A percentile compares a stretch with the other conserved stretches of the same genome.
phyloP scores from a whole-genome alignment of 2,113 vertebrate genomes.

The Esox niger region DNA sequence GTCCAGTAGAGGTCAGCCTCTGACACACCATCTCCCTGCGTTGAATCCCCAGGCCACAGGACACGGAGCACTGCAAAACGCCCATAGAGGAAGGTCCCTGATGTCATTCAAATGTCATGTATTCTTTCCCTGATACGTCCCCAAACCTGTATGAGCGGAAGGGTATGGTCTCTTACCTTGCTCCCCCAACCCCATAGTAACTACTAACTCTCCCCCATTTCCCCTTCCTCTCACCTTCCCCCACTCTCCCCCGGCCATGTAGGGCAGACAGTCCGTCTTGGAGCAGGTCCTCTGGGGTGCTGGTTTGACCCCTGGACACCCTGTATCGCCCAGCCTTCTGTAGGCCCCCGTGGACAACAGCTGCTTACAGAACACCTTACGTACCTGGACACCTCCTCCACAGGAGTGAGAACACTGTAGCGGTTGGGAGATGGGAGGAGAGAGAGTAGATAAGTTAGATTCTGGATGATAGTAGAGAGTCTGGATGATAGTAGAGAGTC shows the following conservation, averaged over 20 bases:
- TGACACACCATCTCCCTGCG: conserved; percentile 77
- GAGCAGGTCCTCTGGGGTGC: conserved; percentile 73
- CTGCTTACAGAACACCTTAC: conserved; percentile 84
- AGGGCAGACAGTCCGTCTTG: conserved; percentile 78
- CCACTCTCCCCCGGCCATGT: conserved; percentile 79
- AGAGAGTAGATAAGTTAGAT: background rate
- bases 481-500: background rate
- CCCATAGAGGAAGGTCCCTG: background rate
- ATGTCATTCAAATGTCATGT: background rate
- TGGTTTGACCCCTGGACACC: conserved; percentile 71
- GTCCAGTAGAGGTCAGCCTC: conserved; percentile 73
- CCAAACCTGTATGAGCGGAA: too few species aligned
- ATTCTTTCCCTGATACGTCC: background rate
- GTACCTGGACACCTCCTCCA: conserved; percentile 80
- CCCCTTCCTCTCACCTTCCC: conserved; percentile 74
- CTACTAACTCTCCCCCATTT: too few species aligned
- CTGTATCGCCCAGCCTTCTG: conserved; percentile 69
- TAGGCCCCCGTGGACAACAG: conserved; percentile 83
- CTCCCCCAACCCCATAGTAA: background rate
- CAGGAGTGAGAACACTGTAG: conserved; percentile 85
- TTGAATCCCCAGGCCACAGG: conserved; percentile 83
- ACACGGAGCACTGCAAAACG: conserved; percentile 82
- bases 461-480: background rate
- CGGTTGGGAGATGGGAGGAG: background rate
- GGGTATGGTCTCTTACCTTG: too few species aligned